Base-by-base conservation (phyloP, 1,140 invertebrate genomes). In the Formica selysi region DNA sequence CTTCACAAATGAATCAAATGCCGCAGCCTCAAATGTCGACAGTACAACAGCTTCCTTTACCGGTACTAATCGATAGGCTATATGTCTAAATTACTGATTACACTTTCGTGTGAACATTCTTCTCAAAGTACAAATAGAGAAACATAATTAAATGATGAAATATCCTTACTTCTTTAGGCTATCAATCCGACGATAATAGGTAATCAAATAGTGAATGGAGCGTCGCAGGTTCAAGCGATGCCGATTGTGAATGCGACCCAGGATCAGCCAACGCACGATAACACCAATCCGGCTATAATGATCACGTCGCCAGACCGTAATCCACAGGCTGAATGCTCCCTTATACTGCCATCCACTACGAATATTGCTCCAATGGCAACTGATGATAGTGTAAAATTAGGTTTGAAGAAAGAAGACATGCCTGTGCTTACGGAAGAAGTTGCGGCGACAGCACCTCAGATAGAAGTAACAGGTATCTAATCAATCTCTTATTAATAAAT, bases 11-110 rank as follows among this genome's bases (percentile, higher is more conserved):
- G 90, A 95, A 93, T 86, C 95, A 95, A 90, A 93, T 95, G 0
- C 94, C 94, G 68, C 95, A 95, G 84, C 88, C 93, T 11, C 90
- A 93, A 2, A 93, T 95, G 90, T 91, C 95, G 88, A 92, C 94
- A 19, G 95, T 95, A 78, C 95, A 95, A 78, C 95, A 96, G 86
- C 89, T 96, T 59, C 95, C 95, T 89, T 73, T 94, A 67, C 93
- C 95, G 78, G 96, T 95, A 93, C 3, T 54, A 6, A 51, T 59
- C 0, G 11, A 22, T 85, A 10, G 19, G 3, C 38, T 38, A 38
- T 88, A 79, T 85, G 57, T 65, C 62, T 41, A 87, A 86, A 19
- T 70, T 57, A 41, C 4, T 29, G 13, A 2, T 8, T 10, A 29
- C 13, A 61, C 8, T 62, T 57, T 4, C 16, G 44, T 13, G 0